Base-by-base conservation (phyloP, 2,797 vertebrate species). In the Sebastes oblongus region DNA sequence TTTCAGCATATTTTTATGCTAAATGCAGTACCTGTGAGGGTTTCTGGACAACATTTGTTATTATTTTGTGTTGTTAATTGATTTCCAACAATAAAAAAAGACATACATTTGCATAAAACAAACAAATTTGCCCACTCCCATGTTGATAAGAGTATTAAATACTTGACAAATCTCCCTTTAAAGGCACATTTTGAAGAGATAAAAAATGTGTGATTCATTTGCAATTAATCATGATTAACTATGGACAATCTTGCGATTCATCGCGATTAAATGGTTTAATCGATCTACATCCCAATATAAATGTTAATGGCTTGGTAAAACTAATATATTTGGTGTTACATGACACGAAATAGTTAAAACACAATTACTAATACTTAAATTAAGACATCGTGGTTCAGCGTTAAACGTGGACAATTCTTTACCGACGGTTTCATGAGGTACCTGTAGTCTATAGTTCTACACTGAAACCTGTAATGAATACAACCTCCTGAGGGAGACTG, bases 381-480 rank as follows among this genome's bases (percentile, higher is more conserved):
- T n/a, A 66, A 69, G n/a, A 75, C 25, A 34, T 64, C 13, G 10
- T 6, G 20, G 24, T 32, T 54, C 56, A 34, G 14, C 5, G 29
- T 70, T 22, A 54, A 72, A 68, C 2, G 1, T 60, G 29, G 10
- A 60, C 62, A 20, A 22, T 64, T 66, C 20, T 81, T 71, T 58
- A 30, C 60, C 29, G 66, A 56, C 30, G 27, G 34, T 58, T 86
- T 70, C 6, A 66, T 55, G 10, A 74, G 12, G 29, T 61, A 42
- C 32, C 16, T 65, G 2, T 20, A 61, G 34, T 72, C n/a, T 76
- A 3, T 60, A 71, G 14, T 46, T 74, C 46, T 29, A 34, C 10
- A 73, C n/a, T 70, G 58, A 73, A 67, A 71, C 72, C 67, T 61
- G 74, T 60, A 79, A 88, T 89, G 78, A 90, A 86, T 71, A 83